These are phyloP conservation scores for Galagoides demidoff DNA, from an alignment of 2,797 vertebrate genomes.

Conservation along the genomic window DNA sequence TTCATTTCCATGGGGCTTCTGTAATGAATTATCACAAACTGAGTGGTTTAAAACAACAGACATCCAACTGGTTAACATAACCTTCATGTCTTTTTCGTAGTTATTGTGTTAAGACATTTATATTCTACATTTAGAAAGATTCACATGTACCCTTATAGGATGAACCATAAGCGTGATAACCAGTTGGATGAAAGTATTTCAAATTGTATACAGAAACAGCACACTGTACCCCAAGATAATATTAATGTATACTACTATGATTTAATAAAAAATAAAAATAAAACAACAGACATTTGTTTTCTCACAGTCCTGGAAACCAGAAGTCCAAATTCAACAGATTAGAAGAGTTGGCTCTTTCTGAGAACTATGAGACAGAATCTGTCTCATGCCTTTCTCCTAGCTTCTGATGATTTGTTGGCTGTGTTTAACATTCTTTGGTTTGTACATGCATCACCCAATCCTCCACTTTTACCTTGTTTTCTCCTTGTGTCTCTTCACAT, in stretches of 20 bases:
- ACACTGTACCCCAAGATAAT: too few species aligned
- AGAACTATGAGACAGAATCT: neutral
- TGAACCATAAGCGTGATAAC: too few species aligned
- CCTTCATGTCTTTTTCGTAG: too few species aligned
- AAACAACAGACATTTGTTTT: neutral
- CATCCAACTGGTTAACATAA: neutral
- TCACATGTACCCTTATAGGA: too few species aligned
- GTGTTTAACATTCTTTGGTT: neutral
- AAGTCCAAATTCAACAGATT: neutral
- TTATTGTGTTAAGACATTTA: too few species aligned
- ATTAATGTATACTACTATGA: too few species aligned
- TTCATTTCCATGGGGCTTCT: neutral
- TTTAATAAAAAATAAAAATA: too few species aligned
- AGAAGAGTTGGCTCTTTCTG: neutral
- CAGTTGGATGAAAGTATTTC: too few species aligned
- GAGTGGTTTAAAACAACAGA: neutral
- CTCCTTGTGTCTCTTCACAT: neutral
- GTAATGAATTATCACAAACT: neutral
- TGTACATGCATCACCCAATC: neutral
- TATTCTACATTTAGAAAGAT: too few species aligned
- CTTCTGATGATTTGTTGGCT: neutral
- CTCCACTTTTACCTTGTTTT: neutral
- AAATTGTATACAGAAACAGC: too few species aligned
- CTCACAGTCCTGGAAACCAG: neutral
- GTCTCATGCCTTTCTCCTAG: neutral